A percentile compares a stretch with the other conserved stretches of the same genome.
Conservation (phyloP, 2,888 invertebrate species). For the Trissoscelio sp. region DNA sequence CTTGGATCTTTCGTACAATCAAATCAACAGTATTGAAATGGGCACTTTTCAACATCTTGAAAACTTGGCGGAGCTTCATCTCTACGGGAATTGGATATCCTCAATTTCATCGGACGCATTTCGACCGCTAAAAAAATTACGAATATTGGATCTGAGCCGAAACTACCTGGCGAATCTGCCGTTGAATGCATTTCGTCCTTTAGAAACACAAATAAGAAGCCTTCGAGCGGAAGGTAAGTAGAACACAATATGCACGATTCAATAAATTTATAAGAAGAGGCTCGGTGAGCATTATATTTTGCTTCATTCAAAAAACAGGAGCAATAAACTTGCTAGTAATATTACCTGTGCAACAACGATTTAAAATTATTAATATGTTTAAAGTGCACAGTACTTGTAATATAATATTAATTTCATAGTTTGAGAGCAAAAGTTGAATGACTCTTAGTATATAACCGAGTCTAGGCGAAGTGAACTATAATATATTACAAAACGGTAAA, state of each 20-base stretch:
- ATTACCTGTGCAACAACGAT: background rate
- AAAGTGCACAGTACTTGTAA: background rate
- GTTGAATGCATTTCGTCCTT: constrained; percentile 89
- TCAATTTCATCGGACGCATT: constrained; percentile 91
- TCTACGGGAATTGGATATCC: constrained; percentile 93
- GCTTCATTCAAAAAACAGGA: background rate
- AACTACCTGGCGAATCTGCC: constrained; percentile 94
- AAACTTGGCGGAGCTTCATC: constrained; percentile 90
- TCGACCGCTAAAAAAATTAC: constrained; percentile 89
- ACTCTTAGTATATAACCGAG: background rate
- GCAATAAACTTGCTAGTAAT: background rate
- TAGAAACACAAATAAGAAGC: constrained; percentile 93
- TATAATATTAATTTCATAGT: constrained; percentile 4
- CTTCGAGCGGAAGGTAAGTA: constrained; percentile 90
- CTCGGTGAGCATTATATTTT: constrained; percentile 13
- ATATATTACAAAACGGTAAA: constrained; percentile 20
- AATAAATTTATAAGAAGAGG: constrained; percentile 10
- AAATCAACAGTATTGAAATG: constrained; percentile 91
- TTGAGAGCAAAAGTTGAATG: constrained; percentile 2
- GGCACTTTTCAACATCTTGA: constrained; percentile 90
- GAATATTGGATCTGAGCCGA: constrained; percentile 90
- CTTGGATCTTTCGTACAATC: constrained; percentile 93
- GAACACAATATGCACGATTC: constrained; percentile 21
- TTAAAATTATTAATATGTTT: constrained; percentile 8
- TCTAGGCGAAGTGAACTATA: constrained; percentile 4